These are phyloP conservation scores for Tapirus indicus DNA, from an alignment of 2,797 vertebrate genomes.

Conservation along the genomic window DNA sequence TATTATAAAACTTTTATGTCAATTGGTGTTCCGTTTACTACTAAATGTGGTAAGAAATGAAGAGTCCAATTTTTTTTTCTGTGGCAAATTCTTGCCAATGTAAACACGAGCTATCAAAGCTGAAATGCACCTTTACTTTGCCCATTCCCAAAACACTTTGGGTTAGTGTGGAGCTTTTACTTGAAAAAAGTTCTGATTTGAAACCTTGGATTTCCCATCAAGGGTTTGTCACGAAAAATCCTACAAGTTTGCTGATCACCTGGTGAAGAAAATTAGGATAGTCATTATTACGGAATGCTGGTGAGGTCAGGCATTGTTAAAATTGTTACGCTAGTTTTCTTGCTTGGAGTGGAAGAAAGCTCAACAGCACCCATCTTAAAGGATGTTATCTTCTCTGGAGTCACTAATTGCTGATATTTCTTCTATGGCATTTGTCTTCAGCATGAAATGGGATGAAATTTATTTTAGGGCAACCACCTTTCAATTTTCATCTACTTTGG, in stretches of 20 bases:
- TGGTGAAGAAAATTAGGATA: background rate
- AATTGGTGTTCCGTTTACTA: background rate
- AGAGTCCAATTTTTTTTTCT: background rate
- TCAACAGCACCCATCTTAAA: background rate
- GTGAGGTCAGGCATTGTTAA: background rate
- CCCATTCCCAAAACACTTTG: background rate
- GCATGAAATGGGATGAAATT: background rate
- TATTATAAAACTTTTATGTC: background rate
- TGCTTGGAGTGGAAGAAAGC: background rate
- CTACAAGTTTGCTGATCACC: background rate
- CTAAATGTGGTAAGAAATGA: background rate
- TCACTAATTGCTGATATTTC: background rate
- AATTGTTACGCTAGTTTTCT: background rate
- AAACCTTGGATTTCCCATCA: background rate
- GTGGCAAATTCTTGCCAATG: background rate
- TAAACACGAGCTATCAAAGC: background rate
- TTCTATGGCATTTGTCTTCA: background rate
- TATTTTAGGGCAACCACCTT: background rate
- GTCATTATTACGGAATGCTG: background rate
- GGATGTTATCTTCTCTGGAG: background rate
- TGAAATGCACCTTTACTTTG: background rate
- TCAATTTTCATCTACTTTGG: background rate
- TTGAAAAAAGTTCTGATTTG: background rate
- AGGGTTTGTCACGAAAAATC: background rate
- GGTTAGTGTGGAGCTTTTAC: background rate